Evolutionary conservation across 2,888 invertebrate genomes (phyloP).

Genomic region (Chrysomela aeneicollis): DNA sequence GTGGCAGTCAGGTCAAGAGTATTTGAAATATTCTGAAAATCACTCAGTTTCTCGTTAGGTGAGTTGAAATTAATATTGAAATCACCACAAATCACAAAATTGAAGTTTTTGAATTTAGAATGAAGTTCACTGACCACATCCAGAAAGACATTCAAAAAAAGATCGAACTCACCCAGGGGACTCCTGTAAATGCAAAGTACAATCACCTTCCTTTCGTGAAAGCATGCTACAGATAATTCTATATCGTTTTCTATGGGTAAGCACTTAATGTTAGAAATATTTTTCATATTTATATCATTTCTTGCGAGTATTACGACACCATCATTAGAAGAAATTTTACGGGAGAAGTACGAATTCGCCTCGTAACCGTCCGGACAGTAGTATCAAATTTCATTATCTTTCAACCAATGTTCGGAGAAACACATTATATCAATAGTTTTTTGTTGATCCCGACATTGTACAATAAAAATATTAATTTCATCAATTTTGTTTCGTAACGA

Average conservation of each 20-base stretch:
- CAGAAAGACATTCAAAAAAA: background rate
- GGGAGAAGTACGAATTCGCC: constrained; percentile 1
- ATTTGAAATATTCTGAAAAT: background rate
- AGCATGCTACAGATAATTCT: background rate
- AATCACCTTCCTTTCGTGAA: background rate
- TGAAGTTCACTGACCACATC: background rate
- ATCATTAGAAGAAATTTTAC: constrained; percentile 4
- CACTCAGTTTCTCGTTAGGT: background rate
- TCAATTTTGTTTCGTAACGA: constrained; percentile 12
- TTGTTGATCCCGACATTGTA: constrained; percentile 7
- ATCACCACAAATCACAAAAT: background rate
- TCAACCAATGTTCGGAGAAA: background rate
- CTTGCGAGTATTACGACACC: constrained; percentile 16
- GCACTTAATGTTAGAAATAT: background rate
- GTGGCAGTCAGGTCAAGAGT: background rate
- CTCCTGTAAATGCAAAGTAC: background rate
- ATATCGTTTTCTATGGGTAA: background rate
- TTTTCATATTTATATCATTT: constrained; percentile 2
- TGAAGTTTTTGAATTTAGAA: background rate
- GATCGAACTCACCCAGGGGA: background rate
- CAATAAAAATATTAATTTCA: constrained; percentile 10
- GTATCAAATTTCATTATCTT: background rate
- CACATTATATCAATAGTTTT: background rate
- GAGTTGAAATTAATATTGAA: background rate
- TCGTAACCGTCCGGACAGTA: constrained; percentile 11